Evolutionary conservation across 2,113 vertebrate species (phyloP).

Genomic region (Megaceryle torquata): DNA sequence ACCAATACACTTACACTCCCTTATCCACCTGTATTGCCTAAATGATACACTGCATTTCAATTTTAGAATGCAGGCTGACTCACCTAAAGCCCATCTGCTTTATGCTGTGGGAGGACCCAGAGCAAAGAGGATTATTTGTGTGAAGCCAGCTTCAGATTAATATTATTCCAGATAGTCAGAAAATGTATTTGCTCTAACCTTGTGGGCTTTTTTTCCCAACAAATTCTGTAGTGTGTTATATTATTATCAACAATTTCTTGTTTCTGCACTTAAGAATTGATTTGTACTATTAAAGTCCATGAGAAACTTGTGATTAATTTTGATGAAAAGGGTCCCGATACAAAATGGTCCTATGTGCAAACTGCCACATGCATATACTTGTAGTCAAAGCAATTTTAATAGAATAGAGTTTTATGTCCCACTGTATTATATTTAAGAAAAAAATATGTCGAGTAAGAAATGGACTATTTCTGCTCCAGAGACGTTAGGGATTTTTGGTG

Average conservation of each 20-base stretch:
- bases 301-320: background rate
- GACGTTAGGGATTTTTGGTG: background rate
- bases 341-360: background rate
- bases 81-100: constrained; percentile 27
- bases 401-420: background rate
- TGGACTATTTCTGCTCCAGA: background rate
- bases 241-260: background rate
- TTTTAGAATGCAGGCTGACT: constrained; percentile 18
- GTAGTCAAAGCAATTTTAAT: background rate
- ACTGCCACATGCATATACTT: background rate
- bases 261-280: background rate
- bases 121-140: constrained; percentile 44
- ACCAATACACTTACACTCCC: background rate
- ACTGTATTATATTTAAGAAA: background rate
- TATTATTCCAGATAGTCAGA: constrained; percentile 18
- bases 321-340: background rate
- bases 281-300: background rate
- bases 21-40: background rate
- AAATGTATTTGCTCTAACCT: background rate
- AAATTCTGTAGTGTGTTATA: background rate
- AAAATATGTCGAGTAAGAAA: background rate
- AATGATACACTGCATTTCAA: background rate
- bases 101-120: background rate
- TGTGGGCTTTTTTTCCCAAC: background rate
- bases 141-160: constrained; percentile 34